Percentiles rank a stretch among this genome's conserved stretches.
phyloP scores from a whole-genome alignment of 1,140 invertebrate genomes.

The Capitella teleta region DNA sequence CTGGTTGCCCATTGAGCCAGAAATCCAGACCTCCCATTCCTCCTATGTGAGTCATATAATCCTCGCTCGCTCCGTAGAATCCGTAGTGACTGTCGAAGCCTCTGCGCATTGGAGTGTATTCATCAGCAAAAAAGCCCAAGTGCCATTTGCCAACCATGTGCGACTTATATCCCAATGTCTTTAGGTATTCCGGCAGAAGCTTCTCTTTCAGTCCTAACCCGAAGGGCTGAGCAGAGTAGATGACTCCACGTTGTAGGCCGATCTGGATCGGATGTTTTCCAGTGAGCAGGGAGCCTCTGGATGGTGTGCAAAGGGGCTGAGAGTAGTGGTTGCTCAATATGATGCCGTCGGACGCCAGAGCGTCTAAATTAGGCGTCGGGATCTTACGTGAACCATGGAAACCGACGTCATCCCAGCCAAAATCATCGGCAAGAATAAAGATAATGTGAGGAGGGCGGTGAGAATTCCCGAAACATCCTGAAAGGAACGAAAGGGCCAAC shows the following conservation, averaged over 20 bases:
- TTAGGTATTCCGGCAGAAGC: constrained; percentile 43
- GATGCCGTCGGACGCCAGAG: constrained; percentile 27
- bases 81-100: constrained; percentile 47
- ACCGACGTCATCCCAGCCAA: constrained; percentile 83
- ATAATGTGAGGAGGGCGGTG: constrained; percentile 32
- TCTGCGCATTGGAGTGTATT: constrained; percentile 42
- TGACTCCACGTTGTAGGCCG: constrained; percentile 9
- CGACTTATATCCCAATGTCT: constrained; percentile 41
- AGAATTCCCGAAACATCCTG: no score
- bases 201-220: constrained; percentile 31
- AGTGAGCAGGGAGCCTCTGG: constrained; percentile 28
- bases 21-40: constrained; percentile 25
- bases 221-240: constrained; percentile 17
- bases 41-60: constrained; percentile 13
- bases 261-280: constrained; percentile 29
- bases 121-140: constrained; percentile 42
- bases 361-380: constrained; percentile 33
- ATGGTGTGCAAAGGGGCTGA: constrained; percentile 36
- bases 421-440: constrained; percentile 32
- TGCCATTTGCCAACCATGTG: constrained; percentile 50
- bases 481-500: no score
- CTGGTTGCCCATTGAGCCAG: constrained; percentile 20
- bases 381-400: constrained; percentile 72
- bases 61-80: constrained; percentile 41
- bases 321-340: constrained; percentile 38